Conservation (phyloP, 2,113 vertebrate genomes). For the Syngnathoides biaculeatus region DNA sequence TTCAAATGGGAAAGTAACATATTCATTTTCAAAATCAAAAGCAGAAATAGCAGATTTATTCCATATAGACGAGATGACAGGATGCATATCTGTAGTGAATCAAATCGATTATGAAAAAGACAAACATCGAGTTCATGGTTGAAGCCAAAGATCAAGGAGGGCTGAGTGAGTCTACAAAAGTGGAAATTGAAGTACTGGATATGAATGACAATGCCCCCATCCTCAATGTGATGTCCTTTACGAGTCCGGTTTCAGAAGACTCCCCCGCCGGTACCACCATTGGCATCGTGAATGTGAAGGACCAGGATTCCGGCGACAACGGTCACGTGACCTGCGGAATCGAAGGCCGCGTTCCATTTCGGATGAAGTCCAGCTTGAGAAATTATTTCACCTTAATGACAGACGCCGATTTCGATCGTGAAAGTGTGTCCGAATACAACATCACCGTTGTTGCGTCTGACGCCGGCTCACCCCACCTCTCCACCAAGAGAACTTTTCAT, state of each 20-base stretch:
- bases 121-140: constrained; percentile 16
- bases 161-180: constrained; percentile 12
- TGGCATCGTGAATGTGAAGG: constrained; percentile 33
- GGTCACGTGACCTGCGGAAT: constrained; percentile 24
- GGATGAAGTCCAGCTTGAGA: constrained; percentile 18
- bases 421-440: constrained; percentile 31
- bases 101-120: constrained; percentile 41
- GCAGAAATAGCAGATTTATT: not conserved
- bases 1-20: constrained; percentile 24
- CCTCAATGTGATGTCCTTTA: constrained; percentile 34
- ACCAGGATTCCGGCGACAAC: constrained; percentile 31
- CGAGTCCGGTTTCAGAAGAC: constrained; percentile 26
- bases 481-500: constrained; percentile 56
- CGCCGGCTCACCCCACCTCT: constrained; percentile 63
- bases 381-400: constrained; percentile 35
- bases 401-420: constrained; percentile 25
- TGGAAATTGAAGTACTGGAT: constrained; percentile 17
- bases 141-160: constrained; percentile 41
- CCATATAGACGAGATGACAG: constrained; percentile 13
- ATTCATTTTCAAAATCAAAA: constrained; percentile 18
- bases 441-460: constrained; percentile 57
- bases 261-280: constrained; percentile 29
- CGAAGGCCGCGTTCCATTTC: constrained; percentile 10
- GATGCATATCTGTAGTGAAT: not conserved
- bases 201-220: constrained; percentile 35